Base-by-base conservation (phyloP, 2,797 vertebrate species). In the Xiphorhynchus erythropygius region DNA sequence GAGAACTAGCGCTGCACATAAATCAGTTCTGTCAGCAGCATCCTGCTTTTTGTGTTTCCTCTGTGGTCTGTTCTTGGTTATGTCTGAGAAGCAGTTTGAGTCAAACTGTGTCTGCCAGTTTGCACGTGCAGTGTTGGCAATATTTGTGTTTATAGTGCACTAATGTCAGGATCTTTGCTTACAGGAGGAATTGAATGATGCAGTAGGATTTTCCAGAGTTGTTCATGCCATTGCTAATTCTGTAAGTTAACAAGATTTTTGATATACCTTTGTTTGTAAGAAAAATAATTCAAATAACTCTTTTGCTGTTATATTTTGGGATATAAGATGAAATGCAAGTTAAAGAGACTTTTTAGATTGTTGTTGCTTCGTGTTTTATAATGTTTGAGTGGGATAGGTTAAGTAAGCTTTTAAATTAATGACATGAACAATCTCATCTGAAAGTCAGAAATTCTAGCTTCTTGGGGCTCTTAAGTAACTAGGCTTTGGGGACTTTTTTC, bases 181-280 rank as follows among this genome's bases (percentile, higher is more conserved):
- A 33, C 96, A 99, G 99, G 99, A 99, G 89, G 99, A 99, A 84
- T 93, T 99, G 78, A 99, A 99, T 67, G 99, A 99, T 84, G 99
- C 99, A 1, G 99, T 99, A 7, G 99, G 99, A n/a, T 99, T 99
- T 98, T 99, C 99, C 93, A 98, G 98, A 96, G 99, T 99, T 49
- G 96, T 99, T 93, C 98, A 99, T 35, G 99, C 98, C 79, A 98
- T 99, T 97, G 99, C 99, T 24, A 99, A 99, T 97, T 99, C 99
- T 90, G 99, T 99, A 97, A 98, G 99, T 98, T 81, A 37, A 60
- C 8, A 5, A 25, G 59, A 80, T 71, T 86, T 94, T 68, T 86
- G 70, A 24, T 17, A 11, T 50, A 37, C 21, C 8, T 87, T 87
- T 65, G 25, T 35, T 56, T 4, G 3, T 49, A 64, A 42, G 32